Evolutionary conservation across 2,113 vertebrate genomes (phyloP).

Genomic region (Cephalophus harveyi): DNA sequence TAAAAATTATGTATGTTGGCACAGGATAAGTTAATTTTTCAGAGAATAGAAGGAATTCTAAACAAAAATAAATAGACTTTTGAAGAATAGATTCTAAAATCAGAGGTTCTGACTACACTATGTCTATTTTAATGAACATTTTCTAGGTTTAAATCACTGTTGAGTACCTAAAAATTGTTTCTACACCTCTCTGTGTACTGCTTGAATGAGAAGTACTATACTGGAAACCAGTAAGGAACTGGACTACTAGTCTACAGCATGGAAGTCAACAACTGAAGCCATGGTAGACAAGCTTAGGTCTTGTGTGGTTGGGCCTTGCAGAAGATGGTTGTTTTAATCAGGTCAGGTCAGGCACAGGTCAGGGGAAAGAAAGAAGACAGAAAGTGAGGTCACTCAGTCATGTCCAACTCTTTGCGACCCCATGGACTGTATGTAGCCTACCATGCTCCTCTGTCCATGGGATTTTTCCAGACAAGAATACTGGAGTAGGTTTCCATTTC

Average conservation of each 20-base stretch:
- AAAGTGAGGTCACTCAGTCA: not conserved
- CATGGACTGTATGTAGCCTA: not conserved
- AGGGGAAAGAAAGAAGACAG: not conserved
- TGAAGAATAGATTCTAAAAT: not conserved
- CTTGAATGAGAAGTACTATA: not conserved
- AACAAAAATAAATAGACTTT: conserved; percentile 11
- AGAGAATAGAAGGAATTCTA: not conserved
- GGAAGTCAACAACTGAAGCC: not conserved
- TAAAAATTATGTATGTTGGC: not conserved
- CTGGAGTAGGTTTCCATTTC: not conserved
- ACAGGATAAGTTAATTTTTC: not conserved
- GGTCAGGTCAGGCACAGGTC: not conserved
- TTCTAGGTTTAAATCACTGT: not conserved
- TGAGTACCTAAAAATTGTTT: not conserved
- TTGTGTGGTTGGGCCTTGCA: not conserved
- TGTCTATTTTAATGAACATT: not conserved
- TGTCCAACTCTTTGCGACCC: not conserved
- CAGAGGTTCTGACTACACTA: not conserved
- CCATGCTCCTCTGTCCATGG: not conserved
- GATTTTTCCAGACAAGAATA: not conserved
- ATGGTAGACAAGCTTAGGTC: not conserved
- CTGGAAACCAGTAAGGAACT: not conserved
- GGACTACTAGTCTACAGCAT: not conserved
- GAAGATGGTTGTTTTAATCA: not conserved
- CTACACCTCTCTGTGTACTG: not conserved